Base-by-base conservation (phyloP, 2,797 vertebrate genomes). In the Liasis olivaceus region DNA sequence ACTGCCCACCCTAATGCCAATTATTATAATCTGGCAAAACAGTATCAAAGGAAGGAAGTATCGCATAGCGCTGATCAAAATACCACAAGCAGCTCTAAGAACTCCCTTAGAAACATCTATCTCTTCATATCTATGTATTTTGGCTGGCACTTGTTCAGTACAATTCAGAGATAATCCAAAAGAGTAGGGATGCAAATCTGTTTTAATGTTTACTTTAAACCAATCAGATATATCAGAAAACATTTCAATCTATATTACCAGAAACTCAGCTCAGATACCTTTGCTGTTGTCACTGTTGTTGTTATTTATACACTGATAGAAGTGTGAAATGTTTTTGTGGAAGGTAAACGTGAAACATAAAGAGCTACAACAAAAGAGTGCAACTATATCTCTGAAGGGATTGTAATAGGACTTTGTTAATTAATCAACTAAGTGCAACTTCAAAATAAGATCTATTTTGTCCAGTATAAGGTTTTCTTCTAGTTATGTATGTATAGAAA, bases 161-260 rank as follows among this genome's bases (percentile, higher is more conserved):
- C 94, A n/a, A 47, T 93, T 94, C 69, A 90, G n/a, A 77, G 3
- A 64, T 14, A 86, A 26, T 89, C 7, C 89, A 91, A 93, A 92
- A 24, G 81, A 77, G n/a, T 42, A n/a, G 22, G n/a, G 28, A 62
- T 85, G n/a, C 24, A 8, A 86, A 72, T 14, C 72, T 63, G 63
- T 77, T 36, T 72, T 86, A 92, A 89, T 2, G 4, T 12, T 59
- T 66, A 56, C 1, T 90, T 26, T 64, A 87, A 77, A 56, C 2
- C 13, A 60, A 77, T 88, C 20, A 88, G 69, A 86, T 86, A 13
- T 42, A 59, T 66, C 51, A 85, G 58, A 51, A 87, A 77, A 81
- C 28, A 63, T 93, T 63, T 90, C 85, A 90, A 8, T 54, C 47
- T 85, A 63, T 63, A 56, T 93, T 81, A 63, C 13, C 26, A 87